Conservation (phyloP, 2,113 vertebrate genomes). For the Thermophis baileyi region DNA sequence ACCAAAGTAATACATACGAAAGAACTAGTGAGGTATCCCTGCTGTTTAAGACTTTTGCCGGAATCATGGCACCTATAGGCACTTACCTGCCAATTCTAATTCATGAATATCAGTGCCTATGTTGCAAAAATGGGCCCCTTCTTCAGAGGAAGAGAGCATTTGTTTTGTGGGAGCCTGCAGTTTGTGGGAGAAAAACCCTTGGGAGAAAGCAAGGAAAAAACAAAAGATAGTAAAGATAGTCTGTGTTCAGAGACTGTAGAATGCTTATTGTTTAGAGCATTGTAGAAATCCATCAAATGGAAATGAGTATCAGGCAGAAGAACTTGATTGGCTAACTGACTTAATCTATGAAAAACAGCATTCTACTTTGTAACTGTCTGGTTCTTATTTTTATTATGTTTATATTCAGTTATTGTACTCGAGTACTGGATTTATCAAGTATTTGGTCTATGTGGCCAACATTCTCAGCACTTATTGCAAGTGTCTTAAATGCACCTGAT, state of each 20-base stretch:
- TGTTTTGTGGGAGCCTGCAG: background rate
- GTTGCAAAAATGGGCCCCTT: background rate
- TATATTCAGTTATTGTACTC: background rate
- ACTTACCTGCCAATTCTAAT: background rate
- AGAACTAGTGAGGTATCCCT: background rate
- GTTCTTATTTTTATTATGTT: background rate
- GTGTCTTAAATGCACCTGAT: conserved; percentile 1
- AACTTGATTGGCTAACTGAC: background rate
- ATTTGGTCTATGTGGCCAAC: background rate
- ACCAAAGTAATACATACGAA: background rate
- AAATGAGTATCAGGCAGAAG: background rate
- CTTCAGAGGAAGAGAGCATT: background rate
- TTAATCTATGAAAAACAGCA: background rate
- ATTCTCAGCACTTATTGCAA: background rate
- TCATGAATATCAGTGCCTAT: background rate
- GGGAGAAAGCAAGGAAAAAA: background rate
- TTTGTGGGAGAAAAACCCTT: background rate
- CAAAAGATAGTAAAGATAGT: background rate
- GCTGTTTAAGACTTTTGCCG: background rate
- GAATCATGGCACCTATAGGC: background rate
- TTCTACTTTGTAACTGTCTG: background rate
- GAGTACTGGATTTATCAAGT: conserved; percentile 1
- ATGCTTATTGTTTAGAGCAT: background rate
- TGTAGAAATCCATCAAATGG: background rate
- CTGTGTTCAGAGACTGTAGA: too few relatives aligned